Conservation (phyloP, 2,113 vertebrate genomes). For the Ivindomyrus marchei region DNA sequence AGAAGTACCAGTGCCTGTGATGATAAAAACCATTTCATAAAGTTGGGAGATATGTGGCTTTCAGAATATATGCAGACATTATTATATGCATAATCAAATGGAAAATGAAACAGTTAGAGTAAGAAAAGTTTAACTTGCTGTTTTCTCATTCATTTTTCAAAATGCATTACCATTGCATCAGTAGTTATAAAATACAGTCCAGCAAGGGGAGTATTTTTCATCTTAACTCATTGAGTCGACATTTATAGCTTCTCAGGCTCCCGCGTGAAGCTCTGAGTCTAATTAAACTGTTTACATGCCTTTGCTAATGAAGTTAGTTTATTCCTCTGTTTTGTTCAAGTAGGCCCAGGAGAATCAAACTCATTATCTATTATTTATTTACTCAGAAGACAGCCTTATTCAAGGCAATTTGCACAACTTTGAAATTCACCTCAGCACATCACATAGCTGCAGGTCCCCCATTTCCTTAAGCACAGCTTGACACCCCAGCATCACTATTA, state of each 20-base stretch:
- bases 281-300: conserved; percentile 17
- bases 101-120: not conserved
- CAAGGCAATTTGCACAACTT: not conserved
- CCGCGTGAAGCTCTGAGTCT: not conserved
- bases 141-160: not conserved
- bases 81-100: not conserved
- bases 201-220: not conserved
- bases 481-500: not conserved
- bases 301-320: conserved; percentile 17
- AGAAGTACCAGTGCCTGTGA: not conserved
- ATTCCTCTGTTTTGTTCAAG: conserved; percentile 16
- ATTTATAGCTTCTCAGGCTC: conserved; percentile 5
- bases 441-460: not conserved
- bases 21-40: not conserved
- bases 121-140: not conserved
- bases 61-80: not conserved
- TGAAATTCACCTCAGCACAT: not conserved
- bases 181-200: not conserved
- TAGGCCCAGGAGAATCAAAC: conserved; percentile 11
- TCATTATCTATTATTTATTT: conserved; percentile 19
- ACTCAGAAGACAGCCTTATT: conserved; percentile 14
- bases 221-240: not conserved
- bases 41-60: not conserved
- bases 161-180: not conserved
- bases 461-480: not conserved